phyloP scores from a whole-genome alignment of 2,113 vertebrate species.

The Sylvia atricapilla region DNA sequence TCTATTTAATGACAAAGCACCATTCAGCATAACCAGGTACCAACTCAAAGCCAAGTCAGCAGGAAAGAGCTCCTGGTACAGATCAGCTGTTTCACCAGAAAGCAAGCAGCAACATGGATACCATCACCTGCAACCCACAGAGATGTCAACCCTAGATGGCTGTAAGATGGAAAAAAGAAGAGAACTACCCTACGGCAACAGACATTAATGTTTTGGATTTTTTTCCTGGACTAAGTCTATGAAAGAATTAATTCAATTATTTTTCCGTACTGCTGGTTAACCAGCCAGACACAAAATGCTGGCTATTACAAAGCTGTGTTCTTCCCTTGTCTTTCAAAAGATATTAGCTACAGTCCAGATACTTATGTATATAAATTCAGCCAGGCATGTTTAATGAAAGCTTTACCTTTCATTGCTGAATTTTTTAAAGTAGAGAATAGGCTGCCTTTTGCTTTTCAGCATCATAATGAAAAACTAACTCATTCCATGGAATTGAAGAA shows the following conservation, averaged over 20 bases:
- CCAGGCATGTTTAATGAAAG: conserved; percentile 33
- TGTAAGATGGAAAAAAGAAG: not conserved
- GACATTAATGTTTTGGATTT: not conserved
- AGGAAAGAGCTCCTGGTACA: not conserved
- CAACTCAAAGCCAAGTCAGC: not conserved
- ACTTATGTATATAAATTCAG: conserved; percentile 2
- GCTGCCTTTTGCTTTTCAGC: conserved; percentile 10
- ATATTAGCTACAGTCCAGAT: conserved; percentile 17
- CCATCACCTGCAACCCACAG: not conserved
- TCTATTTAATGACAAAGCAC: not conserved
- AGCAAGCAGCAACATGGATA: not conserved
- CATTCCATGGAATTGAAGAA: not conserved
- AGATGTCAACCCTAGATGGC: not conserved
- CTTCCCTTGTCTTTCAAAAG: conserved; percentile 9
- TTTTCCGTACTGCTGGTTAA: not conserved
- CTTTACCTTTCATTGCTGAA: not conserved
- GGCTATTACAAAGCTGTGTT: not conserved
- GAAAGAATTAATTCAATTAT: not conserved
- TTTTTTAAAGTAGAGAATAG: not conserved
- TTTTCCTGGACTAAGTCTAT: not conserved
- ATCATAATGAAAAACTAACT: conserved; percentile 2
- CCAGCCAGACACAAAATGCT: not conserved
- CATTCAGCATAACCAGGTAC: not conserved
- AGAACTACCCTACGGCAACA: not conserved
- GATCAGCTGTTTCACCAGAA: not conserved